Evolutionary conservation across 2,888 invertebrate genomes (phyloP), one percentile per base, ranked within the genome.

Genomic region (Sarcophaga rosellei): DNA sequence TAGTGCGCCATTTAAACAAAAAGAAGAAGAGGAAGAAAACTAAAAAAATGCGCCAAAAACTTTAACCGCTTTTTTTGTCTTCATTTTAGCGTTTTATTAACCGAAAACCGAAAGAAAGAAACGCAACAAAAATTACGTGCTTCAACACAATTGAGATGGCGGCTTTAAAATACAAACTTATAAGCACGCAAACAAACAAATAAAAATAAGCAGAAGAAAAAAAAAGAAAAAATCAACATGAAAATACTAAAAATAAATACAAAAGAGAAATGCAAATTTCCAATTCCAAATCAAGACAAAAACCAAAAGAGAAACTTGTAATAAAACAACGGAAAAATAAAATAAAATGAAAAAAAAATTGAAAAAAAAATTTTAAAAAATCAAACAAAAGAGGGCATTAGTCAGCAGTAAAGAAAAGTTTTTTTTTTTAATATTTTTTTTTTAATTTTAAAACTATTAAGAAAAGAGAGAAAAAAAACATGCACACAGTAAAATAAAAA

Each of bases 321-420:
- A 53, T 72, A 72, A 53, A 23, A 59, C 45, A 62, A 77, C 61
- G 20, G 21, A 61, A 72, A 70, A 73, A 82, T 63, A 73, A 77
- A 77, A 44, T 65, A 77, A 72, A 82, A 53, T 35, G 10, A 73
- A 73, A 35, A 12, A 63, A 62, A 62, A 62, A 53, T 10, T 2
- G 21, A n/a, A 66, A 69, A 68, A 47, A 68, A 23, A 69, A 35
- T 44, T 53, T 35, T 8, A 77, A 76, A 77, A 35, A 35, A 72
- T 6, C 77, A 78, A 25, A 63, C 74, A 69, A 83, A 84, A 79
- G 84, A 84, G 79, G 79, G 74, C 74, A 79, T 84, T 84, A 84
- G 74, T 84, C 84, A 84, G 84, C 79, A 70, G 11, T 59, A 74
- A 78, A 57, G 44, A 35, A 35, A 35, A 35, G 35, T 35, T 35